Base-by-base conservation (phyloP, 2,797 vertebrate genomes). In the Sebastes nivosus region DNA sequence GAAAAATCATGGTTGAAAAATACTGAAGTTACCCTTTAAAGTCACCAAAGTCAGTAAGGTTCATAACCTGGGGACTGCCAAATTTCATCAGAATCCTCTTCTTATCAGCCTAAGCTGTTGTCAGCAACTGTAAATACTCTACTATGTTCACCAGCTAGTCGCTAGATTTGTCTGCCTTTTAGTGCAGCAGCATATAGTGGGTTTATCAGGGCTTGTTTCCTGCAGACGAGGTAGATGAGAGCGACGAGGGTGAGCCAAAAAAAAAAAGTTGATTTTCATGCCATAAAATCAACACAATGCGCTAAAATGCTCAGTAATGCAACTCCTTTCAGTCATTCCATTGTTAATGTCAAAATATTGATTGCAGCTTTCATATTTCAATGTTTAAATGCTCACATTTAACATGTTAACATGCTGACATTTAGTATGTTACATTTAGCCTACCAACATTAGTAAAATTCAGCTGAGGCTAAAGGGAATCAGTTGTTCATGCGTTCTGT, bases 51-150 rank as follows among this genome's bases (percentile, higher is more conserved):
- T 50, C 46, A 20, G 18, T 50, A 20, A 1, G 1, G 46, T 50
- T 42, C 0, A 42, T 42, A 42, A 42, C 16, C 14, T 42, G 38
- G 38, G 2, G 38, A 16, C 38, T 42, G 38, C 14, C 6, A 42
- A 42, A 42, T 42, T 42, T 42, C 38, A 42, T 16, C 38, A 42
- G 38, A 16, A 16, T 42, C 38, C 38, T 42, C 14, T 42, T 14
- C 1, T 42, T 42, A 42, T 0, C 38, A 42, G 38, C 38, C 14
- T 3, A 42, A 42, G 0, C 38, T 42, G 14, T 42, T 42, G 38
- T 6, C 38, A 16, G 38, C 38, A 0, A 42, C 42, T 50, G 7
- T 20, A 50, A 20, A 20, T 50, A 50, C 42, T 50, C 42, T 50
- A 20, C 42, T 18, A 50, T 36, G 32, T 22, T 34, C 30, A 22